Base-by-base conservation (phyloP, 92 coral and sea anemone genomes). In the Hydrozoanthus gracilis region DNA sequence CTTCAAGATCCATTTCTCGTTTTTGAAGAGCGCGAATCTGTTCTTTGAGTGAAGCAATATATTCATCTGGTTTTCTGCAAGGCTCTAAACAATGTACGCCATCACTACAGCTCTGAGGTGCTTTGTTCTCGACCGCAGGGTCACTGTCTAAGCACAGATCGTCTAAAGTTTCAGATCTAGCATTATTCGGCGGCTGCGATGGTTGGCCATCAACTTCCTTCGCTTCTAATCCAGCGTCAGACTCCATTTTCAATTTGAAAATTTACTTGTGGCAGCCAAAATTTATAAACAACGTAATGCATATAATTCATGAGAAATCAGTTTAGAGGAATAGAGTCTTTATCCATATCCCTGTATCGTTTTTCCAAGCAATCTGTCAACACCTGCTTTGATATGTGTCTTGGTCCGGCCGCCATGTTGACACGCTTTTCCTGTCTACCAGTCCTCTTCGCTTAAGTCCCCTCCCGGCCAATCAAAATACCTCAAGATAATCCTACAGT, bases 1-100 rank as follows among this genome's bases (percentile, higher is more conserved):
- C 92, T 48, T 80, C 85, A 18, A 80, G 74, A 64, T 80, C 85
- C 85, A 80, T 80, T 52, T 80, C 85, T 48, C 85, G 85, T 17
- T 80, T 65, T 49, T 66, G 74, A 5, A 80, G 18, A 7, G 35
- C 20, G 10, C 55, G 85, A 48, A 80, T 80, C 85, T 80, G 85
- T 49, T 80, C 85, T 80, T 49, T 80, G 15, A 80, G 85, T 8
- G 85, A 80, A 6, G 12, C 46, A 49, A 66, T 18, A 27, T 80
- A 65, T 80, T 80, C 85, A 17, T 80, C 52, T 11, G 47, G 64
- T 12, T 12, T 27, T 4, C 62, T 48, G 45, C 7, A 27, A 47
- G 85, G 18, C 10, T 8, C 18, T 3, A 15, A 48, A 10, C 54
- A 78, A 1, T 61, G 70, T 2, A 17, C 39, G 5, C 73, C 73